phyloP scores from a whole-genome alignment of 2,113 vertebrate genomes.

The Myodes glareolus region DNA sequence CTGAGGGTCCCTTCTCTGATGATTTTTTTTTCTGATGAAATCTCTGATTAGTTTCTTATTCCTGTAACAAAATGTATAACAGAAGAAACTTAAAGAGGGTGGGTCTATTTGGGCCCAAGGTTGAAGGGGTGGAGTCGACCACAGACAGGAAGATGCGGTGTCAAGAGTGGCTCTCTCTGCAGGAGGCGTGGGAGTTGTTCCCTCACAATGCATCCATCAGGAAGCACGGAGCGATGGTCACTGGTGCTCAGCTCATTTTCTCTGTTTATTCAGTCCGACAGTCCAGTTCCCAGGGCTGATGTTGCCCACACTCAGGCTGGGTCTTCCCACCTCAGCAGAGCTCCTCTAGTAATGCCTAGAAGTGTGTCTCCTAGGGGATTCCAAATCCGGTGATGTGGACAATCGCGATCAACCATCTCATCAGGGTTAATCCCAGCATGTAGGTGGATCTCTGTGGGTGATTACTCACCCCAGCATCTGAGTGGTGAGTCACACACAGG shows the following conservation, averaged over 20 bases:
- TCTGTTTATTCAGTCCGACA: not conserved
- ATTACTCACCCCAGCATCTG: not conserved
- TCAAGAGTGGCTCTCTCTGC: not conserved
- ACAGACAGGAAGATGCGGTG: no score
- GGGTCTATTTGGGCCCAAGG: not conserved
- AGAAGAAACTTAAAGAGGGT: not conserved
- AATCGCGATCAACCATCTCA: not conserved
- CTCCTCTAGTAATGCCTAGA: not conserved
- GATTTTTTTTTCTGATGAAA: not conserved
- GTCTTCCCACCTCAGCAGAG: not conserved
- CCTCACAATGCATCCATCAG: not conserved
- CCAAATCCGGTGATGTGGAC: not conserved
- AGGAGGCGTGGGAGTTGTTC: not conserved
- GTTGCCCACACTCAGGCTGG: not conserved
- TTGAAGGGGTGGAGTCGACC: not conserved
- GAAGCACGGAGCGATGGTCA: not conserved
- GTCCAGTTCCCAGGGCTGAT: not conserved
- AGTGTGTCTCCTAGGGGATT: not conserved
- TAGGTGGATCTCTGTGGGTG: not conserved
- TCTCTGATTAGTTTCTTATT: not conserved
- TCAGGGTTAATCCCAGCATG: not conserved
- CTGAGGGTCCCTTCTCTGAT: not conserved
- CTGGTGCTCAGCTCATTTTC: not conserved
- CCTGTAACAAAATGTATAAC: not conserved
- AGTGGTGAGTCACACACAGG: not conserved